Evolutionary conservation across 1,140 invertebrate species (phyloP), one percentile per base, ranked within the genome.

Genomic region (Drosophila biarmipes): DNA sequence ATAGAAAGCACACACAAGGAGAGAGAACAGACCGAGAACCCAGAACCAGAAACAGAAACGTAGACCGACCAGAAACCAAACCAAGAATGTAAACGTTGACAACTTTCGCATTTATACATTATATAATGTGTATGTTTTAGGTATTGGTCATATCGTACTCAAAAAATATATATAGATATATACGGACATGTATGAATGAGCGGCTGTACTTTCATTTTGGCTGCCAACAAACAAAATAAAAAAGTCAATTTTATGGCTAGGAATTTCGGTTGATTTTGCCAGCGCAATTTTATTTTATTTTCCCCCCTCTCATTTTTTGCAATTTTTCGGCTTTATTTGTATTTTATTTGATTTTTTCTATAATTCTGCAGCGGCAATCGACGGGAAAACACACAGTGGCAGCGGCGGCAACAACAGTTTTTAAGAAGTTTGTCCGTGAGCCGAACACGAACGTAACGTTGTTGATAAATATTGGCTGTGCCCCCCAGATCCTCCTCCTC

Each of bases 391-490:
- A 34, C n/a, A n/a, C n/a, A n/a, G n/a, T n/a, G n/a, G 21, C 21
- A 38, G 19, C 10, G 12, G 43, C 66, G 64, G 31, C 21, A 67
- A 54, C 40, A 63, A 73, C 61, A 64, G 27, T 86, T 89, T 82
- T 86, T 86, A 86, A 86, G 82, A 86, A 86, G 78, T 89, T 87
- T 89, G 78, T 62, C 72, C 49, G 58, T 79, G 79, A 66, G 63
- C 48, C 37, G 72, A 79, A 90, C 84, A 89, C 84, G 82, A 78
- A 89, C 84, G 59, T 73, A 69, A 84, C 79, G 59, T 79, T 82
- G 75, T 89, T 89, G 84, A 89, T 89, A 87, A 87, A 87, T 89
- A 87, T 87, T 84, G 76, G 84, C 69, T 76, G 71, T 73, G 67
- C 56, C 63, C 84, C 24, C 3, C 24, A 24, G 37, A n/a, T n/a